Evolutionary conservation across 2,113 vertebrate genomes (phyloP), one percentile per base, ranked within the genome.

Genomic region (Nibea albiflora): DNA sequence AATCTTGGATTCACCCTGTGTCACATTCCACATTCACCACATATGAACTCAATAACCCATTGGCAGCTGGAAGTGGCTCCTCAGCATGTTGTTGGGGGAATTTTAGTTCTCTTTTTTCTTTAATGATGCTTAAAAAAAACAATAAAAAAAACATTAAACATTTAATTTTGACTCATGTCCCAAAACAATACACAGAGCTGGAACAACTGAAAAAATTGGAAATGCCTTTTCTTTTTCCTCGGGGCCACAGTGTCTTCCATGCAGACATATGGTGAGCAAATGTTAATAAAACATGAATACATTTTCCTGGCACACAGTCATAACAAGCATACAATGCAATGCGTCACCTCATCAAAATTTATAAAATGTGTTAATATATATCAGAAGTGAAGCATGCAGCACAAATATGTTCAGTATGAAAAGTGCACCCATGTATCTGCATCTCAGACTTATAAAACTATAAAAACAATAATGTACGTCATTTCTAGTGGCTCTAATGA

Each of bases 181-280:
- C 42, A 52, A 42, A 26, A 10, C 31, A 57, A 17, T 39, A 56
- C 71, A 47, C 35, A 24, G 20, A 57, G 47, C n/a, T 50, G 57
- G 72, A 62, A 69, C 11, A 62, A 62, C 17, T 69, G 63, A 31
- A 46, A 50, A 50, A 14, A 24, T 0, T 56, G 26, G 58, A 76
- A 83, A 58, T 19, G 9, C 65, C 22, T 57, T 5, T 50, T n/a
- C 56, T 5, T 76, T 50, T 42, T 44, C 20, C 24, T 12, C 24
- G n/a, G 56, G 8, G n/a, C 16, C 57, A 4, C 4, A 26, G 0
- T 2, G 16, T 76, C 60, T 58, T 60, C 22, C 58, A 58, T 31
- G 58, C 35, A 19, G 15, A 44, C 60, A 72, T 50, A 20, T 77
- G 81, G 3, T 16, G 46, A 3, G 14, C 74, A 77, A 73, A 73